Percentiles rank a stretch among this genome's conserved stretches.
Conservation (phyloP, 2,113 vertebrate genomes). For the Cololabis saira region DNA sequence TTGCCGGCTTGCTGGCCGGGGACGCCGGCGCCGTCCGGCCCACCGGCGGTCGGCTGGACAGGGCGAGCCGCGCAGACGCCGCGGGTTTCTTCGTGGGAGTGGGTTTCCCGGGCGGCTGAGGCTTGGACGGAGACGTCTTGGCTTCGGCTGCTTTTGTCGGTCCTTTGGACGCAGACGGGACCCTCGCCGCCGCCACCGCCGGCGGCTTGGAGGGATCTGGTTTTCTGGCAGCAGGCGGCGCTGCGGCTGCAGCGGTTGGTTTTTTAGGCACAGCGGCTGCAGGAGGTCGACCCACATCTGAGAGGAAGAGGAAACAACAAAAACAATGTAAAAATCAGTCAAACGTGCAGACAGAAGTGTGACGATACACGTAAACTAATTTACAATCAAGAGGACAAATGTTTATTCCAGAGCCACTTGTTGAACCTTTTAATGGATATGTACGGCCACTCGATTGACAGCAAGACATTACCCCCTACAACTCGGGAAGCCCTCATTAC, state of each 20-base stretch:
- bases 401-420: too few species aligned
- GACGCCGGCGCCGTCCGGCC: conserved; percentile 51
- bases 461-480: too few species aligned
- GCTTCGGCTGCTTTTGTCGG: conserved; percentile 36
- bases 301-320: conserved; percentile 3
- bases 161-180: conserved; percentile 46
- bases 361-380: too few species aligned
- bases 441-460: too few species aligned
- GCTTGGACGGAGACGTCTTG: conserved; percentile 61
- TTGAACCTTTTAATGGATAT: too few species aligned
- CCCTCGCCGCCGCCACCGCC: conserved; percentile 26
- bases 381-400: too few species aligned
- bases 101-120: conserved; percentile 44
- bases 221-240: conserved; percentile 61
- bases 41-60: conserved; percentile 25
- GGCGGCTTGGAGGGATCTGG: conserved; percentile 57
- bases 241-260: conserved; percentile 29
- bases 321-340: not conserved
- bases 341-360: not conserved
- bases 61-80: conserved; percentile 17
- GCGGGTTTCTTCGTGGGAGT: conserved; percentile 51
- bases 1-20: conserved; percentile 49
- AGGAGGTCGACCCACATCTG: conserved; percentile 69
- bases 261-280: conserved; percentile 61
- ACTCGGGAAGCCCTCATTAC: too few species aligned